A percentile compares a stretch with the other conserved stretches of the same genome.
phyloP scores from a whole-genome alignment of 2,888 invertebrate species.

The Drosophila engyochracea region DNA sequence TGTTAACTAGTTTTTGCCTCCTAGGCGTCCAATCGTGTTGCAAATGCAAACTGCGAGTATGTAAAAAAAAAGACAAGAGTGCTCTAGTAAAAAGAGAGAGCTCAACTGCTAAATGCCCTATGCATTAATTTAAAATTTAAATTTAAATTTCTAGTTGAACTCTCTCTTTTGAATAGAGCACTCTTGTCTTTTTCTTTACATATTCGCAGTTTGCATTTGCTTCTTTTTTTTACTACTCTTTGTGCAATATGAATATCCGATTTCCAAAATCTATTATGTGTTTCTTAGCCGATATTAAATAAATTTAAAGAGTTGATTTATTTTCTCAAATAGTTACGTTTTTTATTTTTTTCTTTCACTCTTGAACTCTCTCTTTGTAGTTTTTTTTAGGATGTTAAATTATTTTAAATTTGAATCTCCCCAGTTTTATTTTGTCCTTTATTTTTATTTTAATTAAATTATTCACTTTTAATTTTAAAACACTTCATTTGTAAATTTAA shows the following conservation, averaged over 20 bases:
- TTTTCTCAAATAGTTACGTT: background rate
- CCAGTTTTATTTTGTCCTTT: background rate
- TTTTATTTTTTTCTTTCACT: too few relatives aligned
- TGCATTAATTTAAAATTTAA: background rate
- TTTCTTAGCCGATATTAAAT: background rate
- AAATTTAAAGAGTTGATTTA: background rate
- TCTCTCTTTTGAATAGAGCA: background rate
- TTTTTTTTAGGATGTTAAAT: background rate
- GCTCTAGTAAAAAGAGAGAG: background rate
- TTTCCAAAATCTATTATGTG: background rate
- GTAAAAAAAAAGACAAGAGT: background rate
- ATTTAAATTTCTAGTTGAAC: background rate
- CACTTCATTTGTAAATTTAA: background rate
- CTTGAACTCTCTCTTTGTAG: too few relatives aligned
- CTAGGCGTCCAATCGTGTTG: conserved; percentile 19
- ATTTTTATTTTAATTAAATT: background rate
- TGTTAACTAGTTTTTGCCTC: conserved; percentile 36
- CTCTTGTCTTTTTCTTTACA: too few relatives aligned
- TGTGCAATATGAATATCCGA: background rate
- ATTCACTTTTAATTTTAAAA: background rate
- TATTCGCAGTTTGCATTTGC: too few relatives aligned
- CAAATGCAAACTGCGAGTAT: conserved; percentile 6
- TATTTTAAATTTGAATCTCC: background rate
- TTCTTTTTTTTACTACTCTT: background rate
- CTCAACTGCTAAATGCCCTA: background rate